These are phyloP conservation scores for Anticlea derivata DNA, from an alignment of 2,888 invertebrate species.

Conservation along the genomic window DNA sequence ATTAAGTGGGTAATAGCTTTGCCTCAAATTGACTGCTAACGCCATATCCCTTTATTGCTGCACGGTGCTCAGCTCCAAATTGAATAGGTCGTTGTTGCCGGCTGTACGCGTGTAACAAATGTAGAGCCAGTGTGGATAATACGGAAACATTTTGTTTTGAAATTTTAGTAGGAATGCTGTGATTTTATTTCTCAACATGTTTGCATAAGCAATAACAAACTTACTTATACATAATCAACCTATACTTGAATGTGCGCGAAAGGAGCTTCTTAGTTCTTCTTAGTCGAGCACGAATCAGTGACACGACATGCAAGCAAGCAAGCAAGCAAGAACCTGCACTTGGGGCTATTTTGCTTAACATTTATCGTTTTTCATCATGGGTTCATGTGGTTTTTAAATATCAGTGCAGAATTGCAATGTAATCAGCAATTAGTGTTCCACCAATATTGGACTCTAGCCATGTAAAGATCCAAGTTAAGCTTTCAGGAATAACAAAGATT, in stretches of 20 bases:
- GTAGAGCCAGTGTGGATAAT: constrained; percentile 3
- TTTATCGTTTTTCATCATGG: no score
- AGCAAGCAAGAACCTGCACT: no score
- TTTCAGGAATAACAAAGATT: constrained; percentile 28
- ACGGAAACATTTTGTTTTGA: constrained; percentile 2
- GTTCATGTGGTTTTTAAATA: no score
- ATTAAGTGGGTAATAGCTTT: constrained; percentile 62
- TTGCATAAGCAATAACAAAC: no score
- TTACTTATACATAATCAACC: no score
- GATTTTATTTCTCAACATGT: not conserved
- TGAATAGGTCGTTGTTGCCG: constrained; percentile 44
- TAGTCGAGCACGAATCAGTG: no score
- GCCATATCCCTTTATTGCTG: constrained; percentile 42
- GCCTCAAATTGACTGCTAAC: constrained; percentile 55
- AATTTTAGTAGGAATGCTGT: not conserved
- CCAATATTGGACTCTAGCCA: not conserved
- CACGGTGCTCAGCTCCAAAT: constrained; percentile 43
- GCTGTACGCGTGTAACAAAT: constrained; percentile 12
- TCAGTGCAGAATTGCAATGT: no score
- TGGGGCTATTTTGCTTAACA: no score
- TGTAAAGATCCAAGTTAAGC: not conserved
- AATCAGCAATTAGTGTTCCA: no score
- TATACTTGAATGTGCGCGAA: no score
- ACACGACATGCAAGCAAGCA: no score
- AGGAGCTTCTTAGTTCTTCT: no score